A percentile compares a stretch with the other conserved stretches of the same genome.
Evolutionary conservation across 1,140 invertebrate species (phyloP).

Genomic region (Drosophila dunni): DNA sequence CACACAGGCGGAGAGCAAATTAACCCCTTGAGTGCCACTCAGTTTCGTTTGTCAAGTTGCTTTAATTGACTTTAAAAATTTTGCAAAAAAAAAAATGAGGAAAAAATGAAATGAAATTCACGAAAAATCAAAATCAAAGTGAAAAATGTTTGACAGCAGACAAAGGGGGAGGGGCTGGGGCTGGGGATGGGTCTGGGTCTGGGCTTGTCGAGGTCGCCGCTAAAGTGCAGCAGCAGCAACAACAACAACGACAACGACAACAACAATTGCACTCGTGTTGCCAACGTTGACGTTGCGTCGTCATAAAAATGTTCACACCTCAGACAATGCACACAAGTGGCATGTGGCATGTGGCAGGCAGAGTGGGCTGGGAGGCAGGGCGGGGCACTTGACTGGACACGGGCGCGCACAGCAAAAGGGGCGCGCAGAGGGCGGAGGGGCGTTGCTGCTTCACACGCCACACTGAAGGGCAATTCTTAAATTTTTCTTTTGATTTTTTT

Average conservation of each 20-base stretch:
- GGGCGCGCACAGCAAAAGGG: not conserved
- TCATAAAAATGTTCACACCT: conserved; percentile 74
- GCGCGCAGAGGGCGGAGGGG: not conserved
- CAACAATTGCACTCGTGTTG: conserved; percentile 70
- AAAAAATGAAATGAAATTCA: conserved; percentile 31
- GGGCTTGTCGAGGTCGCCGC: conserved; percentile 18
- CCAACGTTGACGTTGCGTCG: conserved; percentile 35
- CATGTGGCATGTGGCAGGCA: conserved; percentile 24
- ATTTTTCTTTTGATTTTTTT: conserved; percentile 16
- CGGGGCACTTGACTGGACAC: conserved; percentile 41
- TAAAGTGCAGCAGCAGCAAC: conserved; percentile 44
- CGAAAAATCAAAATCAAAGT: conserved; percentile 80
- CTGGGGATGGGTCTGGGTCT: not conserved
- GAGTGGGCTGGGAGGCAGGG: conserved; percentile 24
- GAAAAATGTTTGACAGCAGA: conserved; percentile 57
- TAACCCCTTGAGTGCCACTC: conserved; percentile 80
- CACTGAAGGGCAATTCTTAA: conserved; percentile 30
- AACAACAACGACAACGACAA: conserved; percentile 39
- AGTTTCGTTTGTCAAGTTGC: conserved; percentile 73
- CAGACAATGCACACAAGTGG: conserved; percentile 70
- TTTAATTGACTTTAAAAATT: conserved; percentile 82
- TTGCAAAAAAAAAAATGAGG: conserved; percentile 18
- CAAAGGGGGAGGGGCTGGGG: not conserved
- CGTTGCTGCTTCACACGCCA: conserved; percentile 18
- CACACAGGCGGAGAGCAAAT: conserved; percentile 56